Conservation (phyloP, 2,888 invertebrate species). For the Aplocera efformata region DNA sequence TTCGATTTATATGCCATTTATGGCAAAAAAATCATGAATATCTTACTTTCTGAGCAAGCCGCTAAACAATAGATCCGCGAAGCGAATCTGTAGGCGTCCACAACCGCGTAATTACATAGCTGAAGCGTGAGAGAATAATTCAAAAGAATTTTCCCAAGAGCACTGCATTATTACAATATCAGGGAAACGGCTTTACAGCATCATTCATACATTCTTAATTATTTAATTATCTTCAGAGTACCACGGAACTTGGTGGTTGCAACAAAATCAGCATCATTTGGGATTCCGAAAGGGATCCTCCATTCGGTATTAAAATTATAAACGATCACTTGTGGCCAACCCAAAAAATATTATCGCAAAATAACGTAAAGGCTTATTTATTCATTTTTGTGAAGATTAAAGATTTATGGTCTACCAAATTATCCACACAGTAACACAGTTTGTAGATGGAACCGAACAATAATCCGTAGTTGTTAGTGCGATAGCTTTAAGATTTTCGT, state of each 20-base stretch:
- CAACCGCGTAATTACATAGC: constrained; percentile 63
- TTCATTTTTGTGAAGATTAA: too few relatives aligned
- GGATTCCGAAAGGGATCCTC: constrained; percentile 52
- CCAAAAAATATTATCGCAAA: constrained; percentile 34
- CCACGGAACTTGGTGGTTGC: constrained; percentile 54
- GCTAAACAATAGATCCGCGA: constrained; percentile 47
- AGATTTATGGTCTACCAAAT: too few relatives aligned
- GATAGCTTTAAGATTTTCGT: too few relatives aligned
- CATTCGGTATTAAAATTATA: constrained; percentile 48
- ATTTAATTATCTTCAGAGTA: constrained; percentile 76
- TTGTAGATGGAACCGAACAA: too few relatives aligned
- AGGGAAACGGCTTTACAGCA: constrained; percentile 71
- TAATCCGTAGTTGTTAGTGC: too few relatives aligned
- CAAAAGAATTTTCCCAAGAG: constrained; percentile 74
- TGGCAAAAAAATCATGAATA: too few relatives aligned
- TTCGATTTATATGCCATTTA: too few relatives aligned
- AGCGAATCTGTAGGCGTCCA: constrained; percentile 46
- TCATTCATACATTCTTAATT: constrained; percentile 79
- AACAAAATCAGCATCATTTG: constrained; percentile 66
- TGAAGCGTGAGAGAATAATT: constrained; percentile 70
- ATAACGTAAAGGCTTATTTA: too few relatives aligned
- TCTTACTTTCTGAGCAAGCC: background rate
- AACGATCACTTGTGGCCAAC: constrained; percentile 29
- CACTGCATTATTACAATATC: constrained; percentile 78
- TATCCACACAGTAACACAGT: too few relatives aligned